A percentile compares a stretch with the other conserved stretches of the same genome.
phyloP scores from a whole-genome alignment of 2,113 vertebrate genomes.

The Epinephelus lanceolatus region DNA sequence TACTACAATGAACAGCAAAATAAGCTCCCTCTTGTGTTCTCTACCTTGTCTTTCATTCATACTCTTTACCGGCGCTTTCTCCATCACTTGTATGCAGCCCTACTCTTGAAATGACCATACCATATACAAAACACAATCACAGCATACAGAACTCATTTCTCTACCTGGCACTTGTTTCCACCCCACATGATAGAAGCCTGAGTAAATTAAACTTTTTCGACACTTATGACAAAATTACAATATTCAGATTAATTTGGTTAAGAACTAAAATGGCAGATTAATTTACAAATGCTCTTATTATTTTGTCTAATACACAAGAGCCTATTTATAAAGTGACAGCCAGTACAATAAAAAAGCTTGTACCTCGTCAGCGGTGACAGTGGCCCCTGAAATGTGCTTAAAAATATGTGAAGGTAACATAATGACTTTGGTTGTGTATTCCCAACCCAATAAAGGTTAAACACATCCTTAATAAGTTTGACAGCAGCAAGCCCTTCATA shows the following conservation, averaged over 20 bases:
- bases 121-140: too few species aligned
- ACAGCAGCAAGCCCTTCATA: conserved; percentile 63
- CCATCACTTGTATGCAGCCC: background rate
- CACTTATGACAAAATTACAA: background rate
- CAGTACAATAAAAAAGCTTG: conserved; percentile 9
- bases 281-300: conserved; percentile 1
- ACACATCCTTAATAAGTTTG: conserved; percentile 70
- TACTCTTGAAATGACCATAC: background rate
- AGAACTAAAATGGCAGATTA: conserved; percentile 12
- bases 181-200: background rate
- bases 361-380: background rate
- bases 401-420: conserved; percentile 41
- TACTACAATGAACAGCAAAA: background rate
- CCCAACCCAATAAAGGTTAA: conserved; percentile 67
- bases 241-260: background rate
- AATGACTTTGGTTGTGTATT: conserved; percentile 56
- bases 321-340: background rate
- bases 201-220: background rate
- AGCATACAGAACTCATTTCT: background rate
- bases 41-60: background rate
- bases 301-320: conserved; percentile 10
- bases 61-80: background rate
- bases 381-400: conserved; percentile 17
- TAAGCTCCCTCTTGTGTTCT: background rate
- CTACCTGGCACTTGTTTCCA: conserved; percentile 8